Conservation (phyloP, 2,113 vertebrate genomes). For the Vicugna pacos region DNA sequence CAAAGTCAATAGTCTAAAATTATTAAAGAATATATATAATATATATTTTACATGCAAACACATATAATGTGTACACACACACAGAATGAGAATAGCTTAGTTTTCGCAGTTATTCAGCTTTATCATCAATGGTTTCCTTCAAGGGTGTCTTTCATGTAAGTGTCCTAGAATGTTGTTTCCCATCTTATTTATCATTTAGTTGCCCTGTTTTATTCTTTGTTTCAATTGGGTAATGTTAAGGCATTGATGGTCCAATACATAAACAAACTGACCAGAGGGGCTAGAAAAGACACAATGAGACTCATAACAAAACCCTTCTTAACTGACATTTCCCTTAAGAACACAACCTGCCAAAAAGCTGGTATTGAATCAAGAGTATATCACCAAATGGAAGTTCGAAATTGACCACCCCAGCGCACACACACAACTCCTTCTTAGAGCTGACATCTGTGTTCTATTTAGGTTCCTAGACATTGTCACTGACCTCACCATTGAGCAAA, state of each 20-base stretch:
- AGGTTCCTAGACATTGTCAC: neutral
- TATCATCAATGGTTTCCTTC: neutral
- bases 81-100: neutral
- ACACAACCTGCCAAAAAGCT: neutral
- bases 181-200: neutral
- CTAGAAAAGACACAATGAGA: neutral
- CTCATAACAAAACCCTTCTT: neutral
- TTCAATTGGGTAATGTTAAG: conserved; percentile 1
- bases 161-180: conserved; percentile 34
- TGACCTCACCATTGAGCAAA: neutral
- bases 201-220: conserved; percentile 26
- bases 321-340: neutral
- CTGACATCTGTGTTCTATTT: neutral
- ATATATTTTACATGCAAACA: neutral
- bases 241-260: neutral
- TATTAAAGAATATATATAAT: neutral
- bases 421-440: neutral
- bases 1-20: neutral
- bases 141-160: neutral
- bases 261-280: neutral
- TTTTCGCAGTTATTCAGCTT: neutral
- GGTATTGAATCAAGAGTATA: neutral
- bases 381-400: neutral
- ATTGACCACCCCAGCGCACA: neutral
- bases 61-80: neutral